Evolutionary conservation across 2,888 invertebrate genomes (phyloP).

Genomic region (Leucania comma): DNA sequence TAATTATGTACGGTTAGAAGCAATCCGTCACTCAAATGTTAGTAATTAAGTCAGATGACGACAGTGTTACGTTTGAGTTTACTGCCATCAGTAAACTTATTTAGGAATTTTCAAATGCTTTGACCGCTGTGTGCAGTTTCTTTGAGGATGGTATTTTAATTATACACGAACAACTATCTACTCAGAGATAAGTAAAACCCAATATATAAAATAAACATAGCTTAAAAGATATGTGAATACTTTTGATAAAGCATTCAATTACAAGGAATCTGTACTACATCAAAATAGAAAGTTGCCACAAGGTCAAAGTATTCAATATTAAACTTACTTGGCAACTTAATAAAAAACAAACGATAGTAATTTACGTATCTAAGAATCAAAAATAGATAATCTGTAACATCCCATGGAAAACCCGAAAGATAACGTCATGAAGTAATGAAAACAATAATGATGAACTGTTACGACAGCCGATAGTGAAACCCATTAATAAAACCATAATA

Average conservation of each 20-base stretch:
- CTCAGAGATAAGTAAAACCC: slow-evolving; percentile 24
- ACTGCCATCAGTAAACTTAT: slow-evolving; percentile 5
- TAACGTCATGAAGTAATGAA: slow-evolving; percentile 67
- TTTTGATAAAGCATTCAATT: slow-evolving; percentile 37
- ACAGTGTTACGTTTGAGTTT: background rate
- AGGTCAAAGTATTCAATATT: slow-evolving; percentile 30
- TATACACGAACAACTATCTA: slow-evolving; percentile 17
- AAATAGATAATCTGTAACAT: slow-evolving; percentile 54
- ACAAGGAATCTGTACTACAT: slow-evolving; percentile 17
- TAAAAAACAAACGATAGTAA: slow-evolving; percentile 11
- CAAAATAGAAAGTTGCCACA: slow-evolving; percentile 50
- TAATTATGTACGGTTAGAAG: slow-evolving; percentile 30
- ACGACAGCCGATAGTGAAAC: slow-evolving; percentile 69
- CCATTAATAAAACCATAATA: slow-evolving; percentile 65
- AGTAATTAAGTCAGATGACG: slow-evolving; percentile 25
- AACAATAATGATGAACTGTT: slow-evolving; percentile 69
- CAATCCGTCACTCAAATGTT: slow-evolving; percentile 21
- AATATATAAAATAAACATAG: slow-evolving; percentile 19
- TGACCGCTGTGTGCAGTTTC: slow-evolving; percentile 1
- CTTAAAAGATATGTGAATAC: slow-evolving; percentile 41
- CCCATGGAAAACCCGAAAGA: slow-evolving; percentile 61
- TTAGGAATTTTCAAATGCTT: slow-evolving; percentile 22
- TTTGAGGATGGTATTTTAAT: slow-evolving; percentile 32
- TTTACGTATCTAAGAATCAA: slow-evolving; percentile 25
- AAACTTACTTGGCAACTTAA: slow-evolving; percentile 8